phyloP scores from a whole-genome alignment of 2,888 invertebrate genomes.

The Sinodicranocentrus sp. region DNA sequence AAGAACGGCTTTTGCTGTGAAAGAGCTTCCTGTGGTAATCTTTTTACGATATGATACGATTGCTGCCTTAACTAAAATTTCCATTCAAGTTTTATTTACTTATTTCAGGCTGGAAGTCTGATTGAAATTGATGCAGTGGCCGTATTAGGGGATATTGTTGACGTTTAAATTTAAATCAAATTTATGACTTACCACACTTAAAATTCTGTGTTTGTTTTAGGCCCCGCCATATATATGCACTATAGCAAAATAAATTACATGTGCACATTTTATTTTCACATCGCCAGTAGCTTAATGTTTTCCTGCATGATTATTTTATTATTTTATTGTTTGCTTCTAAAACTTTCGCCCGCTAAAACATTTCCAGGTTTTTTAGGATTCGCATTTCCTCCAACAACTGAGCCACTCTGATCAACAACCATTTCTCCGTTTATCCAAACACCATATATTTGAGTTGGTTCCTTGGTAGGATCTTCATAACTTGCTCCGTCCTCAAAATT shows the following conservation, averaged over 20 bases:
- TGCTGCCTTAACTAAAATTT: background rate
- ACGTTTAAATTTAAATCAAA: conserved; percentile 17
- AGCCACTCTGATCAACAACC: conserved; percentile 69
- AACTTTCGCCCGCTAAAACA: conserved; percentile 25
- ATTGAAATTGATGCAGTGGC: conserved; percentile 94
- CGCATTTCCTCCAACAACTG: conserved; percentile 39
- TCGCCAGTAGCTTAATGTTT: no score
- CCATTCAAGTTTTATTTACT: no score
- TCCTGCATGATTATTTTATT: no score
- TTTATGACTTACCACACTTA: background rate
- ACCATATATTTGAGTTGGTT: conserved; percentile 65
- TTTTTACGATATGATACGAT: no score
- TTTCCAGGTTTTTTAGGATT: conserved; percentile 42
- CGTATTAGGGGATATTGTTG: conserved; percentile 82
- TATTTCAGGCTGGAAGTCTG: conserved; percentile 85
- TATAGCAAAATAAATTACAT: no score
- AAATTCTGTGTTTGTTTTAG: no score
- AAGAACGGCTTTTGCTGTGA: conserved; percentile 91
- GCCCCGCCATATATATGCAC: no score
- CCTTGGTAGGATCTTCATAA: conserved; percentile 71
- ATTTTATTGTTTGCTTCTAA: background rate
- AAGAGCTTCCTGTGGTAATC: conserved; percentile 85
- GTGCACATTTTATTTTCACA: no score
- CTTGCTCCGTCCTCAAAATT: conserved; percentile 69
- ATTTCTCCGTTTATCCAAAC: conserved; percentile 74